Conservation (phyloP, 2,113 vertebrate genomes). For the Dermatemys mawii region DNA sequence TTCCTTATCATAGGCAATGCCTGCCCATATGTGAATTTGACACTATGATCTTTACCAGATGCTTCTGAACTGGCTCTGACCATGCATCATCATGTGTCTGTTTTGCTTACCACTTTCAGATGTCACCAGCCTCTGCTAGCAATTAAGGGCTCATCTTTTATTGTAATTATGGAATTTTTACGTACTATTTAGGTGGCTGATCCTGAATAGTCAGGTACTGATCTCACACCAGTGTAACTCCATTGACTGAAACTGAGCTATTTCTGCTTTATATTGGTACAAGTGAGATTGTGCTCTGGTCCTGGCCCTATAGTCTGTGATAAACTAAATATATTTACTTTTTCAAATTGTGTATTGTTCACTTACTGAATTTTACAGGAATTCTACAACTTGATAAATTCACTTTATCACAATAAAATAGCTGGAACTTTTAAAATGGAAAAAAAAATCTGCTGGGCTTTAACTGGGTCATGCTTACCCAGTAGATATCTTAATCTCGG, state of each 20-base stretch:
- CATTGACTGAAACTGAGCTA: not conserved
- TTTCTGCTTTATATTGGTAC: not conserved
- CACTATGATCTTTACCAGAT: constrained; percentile 66
- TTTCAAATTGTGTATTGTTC: not conserved
- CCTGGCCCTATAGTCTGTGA: not conserved
- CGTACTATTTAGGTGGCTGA: not conserved
- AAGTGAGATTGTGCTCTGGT: not conserved
- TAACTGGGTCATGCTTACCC: not conserved
- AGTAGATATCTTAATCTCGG: not conserved
- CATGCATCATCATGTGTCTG: constrained; percentile 4
- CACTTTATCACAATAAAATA: not conserved
- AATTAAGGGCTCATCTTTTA: constrained; percentile 22
- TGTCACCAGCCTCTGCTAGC: constrained; percentile 59
- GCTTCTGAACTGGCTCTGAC: constrained; percentile 57
- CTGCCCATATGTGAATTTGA: constrained; percentile 44
- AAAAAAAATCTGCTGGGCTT: not conserved
- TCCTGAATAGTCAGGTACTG: constrained; percentile 2
- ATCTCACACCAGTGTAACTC: not conserved
- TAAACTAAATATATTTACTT: not conserved
- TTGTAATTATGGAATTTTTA: not conserved
- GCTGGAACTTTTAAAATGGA: not conserved
- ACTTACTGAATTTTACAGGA: not conserved
- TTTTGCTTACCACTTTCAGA: constrained; percentile 60
- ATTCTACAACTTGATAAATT: not conserved
- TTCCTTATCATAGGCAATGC: not conserved